phyloP scores from a whole-genome alignment of 2,888 invertebrate genomes.

The Epinotia nisella region DNA sequence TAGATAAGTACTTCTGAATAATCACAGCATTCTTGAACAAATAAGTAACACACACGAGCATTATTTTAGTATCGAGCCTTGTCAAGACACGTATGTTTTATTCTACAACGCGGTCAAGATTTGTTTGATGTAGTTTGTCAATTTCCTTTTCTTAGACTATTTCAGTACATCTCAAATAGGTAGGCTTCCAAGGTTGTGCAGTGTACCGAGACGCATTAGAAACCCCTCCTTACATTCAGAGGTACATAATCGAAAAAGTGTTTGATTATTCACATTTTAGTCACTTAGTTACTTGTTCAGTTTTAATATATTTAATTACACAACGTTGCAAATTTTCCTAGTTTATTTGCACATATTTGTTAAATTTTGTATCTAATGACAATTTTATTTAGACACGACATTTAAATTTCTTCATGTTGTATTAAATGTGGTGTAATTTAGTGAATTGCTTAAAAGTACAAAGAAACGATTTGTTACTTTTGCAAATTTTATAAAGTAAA shows the following conservation, averaged over 20 bases:
- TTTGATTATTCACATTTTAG: constrained; percentile 82
- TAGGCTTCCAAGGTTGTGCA: constrained; percentile 64
- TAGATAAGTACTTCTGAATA: background rate
- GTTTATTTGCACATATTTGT: constrained; percentile 84
- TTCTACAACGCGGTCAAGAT: constrained; percentile 43
- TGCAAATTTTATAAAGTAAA: constrained; percentile 88
- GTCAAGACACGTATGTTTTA: constrained; percentile 50
- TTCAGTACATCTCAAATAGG: constrained; percentile 14
- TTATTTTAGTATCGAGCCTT: constrained; percentile 46
- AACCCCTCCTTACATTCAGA: constrained; percentile 57
- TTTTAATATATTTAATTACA: constrained; percentile 79
- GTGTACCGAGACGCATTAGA: constrained; percentile 59
- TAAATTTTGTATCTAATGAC: constrained; percentile 80
- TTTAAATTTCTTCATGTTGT: constrained; percentile 78
- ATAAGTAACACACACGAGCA: background rate
- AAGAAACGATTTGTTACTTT: constrained; percentile 88
- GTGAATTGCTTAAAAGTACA: constrained; percentile 89
- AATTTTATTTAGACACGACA: constrained; percentile 80
- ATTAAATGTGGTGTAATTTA: constrained; percentile 83
- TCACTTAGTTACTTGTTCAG: constrained; percentile 79
- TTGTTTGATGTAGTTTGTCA: constrained; percentile 17
- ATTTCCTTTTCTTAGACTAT: constrained; percentile 1
- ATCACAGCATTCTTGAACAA: constrained; percentile 1
- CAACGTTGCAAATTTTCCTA: constrained; percentile 81
- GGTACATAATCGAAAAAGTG: constrained; percentile 63